A percentile compares a stretch with the other conserved stretches of the same genome.
Evolutionary conservation across 2,797 vertebrate species (phyloP).

Genomic region (Glyptemys insculpta): DNA sequence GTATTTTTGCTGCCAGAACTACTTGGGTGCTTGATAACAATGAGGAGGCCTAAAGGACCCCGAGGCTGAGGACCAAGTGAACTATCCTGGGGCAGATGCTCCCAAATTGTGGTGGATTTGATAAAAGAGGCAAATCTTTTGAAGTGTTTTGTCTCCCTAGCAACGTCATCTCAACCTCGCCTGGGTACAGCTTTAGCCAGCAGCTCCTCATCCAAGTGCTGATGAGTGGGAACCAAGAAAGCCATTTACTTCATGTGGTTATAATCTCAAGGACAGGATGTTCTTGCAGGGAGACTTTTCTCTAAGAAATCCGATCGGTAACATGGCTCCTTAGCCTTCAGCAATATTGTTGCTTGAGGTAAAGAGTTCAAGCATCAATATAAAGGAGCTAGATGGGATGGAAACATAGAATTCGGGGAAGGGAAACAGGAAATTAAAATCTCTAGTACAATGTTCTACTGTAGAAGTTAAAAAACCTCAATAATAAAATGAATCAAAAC

Average conservation of each 20-base stretch:
- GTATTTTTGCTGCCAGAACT: not conserved
- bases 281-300: not conserved
- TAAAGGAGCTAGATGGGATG: not conserved
- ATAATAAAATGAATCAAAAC: not conserved
- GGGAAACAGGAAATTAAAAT: slow-evolving; percentile 46
- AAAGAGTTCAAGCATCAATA: not conserved
- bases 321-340: not conserved
- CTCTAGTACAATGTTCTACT: not conserved
- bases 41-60: not conserved
- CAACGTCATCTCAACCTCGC: rapidly evolving
- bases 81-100: not conserved
- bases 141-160: not conserved
- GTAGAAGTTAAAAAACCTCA: not conserved
- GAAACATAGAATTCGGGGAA: not conserved
- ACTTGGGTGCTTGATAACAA: not conserved
- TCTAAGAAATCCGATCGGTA: not conserved
- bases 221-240: not conserved
- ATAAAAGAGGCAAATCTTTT: not conserved
- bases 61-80: not conserved
- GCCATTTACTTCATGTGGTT: not conserved
- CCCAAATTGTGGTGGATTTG: not conserved
- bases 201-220: not conserved
- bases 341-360: not conserved
- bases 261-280: not conserved
- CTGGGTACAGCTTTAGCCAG: not conserved